Conservation (phyloP, 1,140 invertebrate species). For the Melitaea cinxia region DNA sequence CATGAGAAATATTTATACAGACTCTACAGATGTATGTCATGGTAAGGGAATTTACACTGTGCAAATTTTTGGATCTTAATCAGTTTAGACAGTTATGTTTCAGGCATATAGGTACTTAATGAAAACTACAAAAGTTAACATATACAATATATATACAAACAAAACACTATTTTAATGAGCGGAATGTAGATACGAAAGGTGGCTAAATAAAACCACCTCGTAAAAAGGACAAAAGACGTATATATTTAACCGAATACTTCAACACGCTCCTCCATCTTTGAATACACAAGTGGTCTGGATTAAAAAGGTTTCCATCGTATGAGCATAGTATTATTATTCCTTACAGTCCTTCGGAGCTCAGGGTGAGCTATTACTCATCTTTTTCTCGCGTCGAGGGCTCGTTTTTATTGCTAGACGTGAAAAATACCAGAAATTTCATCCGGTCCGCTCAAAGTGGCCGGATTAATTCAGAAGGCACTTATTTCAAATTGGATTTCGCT, state of each 20-base stretch:
- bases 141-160: background rate
- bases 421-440: constrained; percentile 80
- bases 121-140: no score
- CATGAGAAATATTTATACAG: no score
- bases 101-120: no score
- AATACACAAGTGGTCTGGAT: constrained; percentile 39
- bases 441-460: constrained; percentile 73
- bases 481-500: constrained; percentile 79
- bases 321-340: constrained; percentile 76
- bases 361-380: constrained; percentile 73
- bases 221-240: background rate
- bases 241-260: constrained; percentile 12
- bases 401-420: constrained; percentile 78
- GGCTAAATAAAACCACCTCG: background rate
- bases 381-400: constrained; percentile 63
- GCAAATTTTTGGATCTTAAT: no score
- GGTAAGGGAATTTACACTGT: no score
- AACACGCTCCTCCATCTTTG: constrained; percentile 32
- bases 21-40: no score
- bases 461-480: constrained; percentile 80
- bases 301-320: constrained; percentile 64
- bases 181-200: background rate
- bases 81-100: no score
- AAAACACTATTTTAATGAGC: background rate
- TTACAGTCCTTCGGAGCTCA: constrained; percentile 63